A percentile compares a stretch with the other conserved stretches of the same genome.
These are phyloP conservation scores for Neoascia interrupta DNA, from an alignment of 2,888 invertebrate species.

Conservation along the genomic window DNA sequence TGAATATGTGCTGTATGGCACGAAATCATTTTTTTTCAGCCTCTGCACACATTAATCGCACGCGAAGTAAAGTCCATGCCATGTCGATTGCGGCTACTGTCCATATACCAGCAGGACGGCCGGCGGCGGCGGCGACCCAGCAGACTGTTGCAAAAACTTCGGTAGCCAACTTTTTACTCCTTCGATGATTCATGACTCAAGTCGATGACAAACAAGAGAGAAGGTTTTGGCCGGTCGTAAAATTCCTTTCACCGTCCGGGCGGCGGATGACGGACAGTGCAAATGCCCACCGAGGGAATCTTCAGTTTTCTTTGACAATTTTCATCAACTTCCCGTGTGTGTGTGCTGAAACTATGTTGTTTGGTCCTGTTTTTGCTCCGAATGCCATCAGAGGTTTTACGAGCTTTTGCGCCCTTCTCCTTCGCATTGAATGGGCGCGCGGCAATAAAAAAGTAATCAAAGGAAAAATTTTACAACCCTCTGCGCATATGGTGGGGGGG, in stretches of 20 bases:
- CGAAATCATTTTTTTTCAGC: conserved; percentile 46
- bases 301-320: conserved; percentile 38
- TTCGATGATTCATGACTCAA: conserved; percentile 57
- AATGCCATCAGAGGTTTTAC: conserved; percentile 50
- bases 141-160: conserved; percentile 8
- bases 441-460: conserved; percentile 66
- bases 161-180: conserved; percentile 44
- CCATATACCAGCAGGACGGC: background rate
- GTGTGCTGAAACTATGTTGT: conserved; percentile 1
- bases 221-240: background rate
- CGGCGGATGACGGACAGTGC: conserved; percentile 1
- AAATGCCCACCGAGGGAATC: background rate
- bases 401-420: conserved; percentile 50
- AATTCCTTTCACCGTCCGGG: conserved; percentile 8
- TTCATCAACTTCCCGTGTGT: conserved; percentile 22
- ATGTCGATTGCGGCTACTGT: conserved; percentile 50
- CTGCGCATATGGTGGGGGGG: background rate
- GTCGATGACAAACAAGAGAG: conserved; percentile 17
- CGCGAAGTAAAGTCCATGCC: conserved; percentile 58
- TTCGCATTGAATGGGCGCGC: conserved; percentile 21
- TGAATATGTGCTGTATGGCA: conserved; percentile 58
- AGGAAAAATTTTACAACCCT: conserved; percentile 57
- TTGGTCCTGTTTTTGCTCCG: conserved; percentile 17
- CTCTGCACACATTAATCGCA: conserved; percentile 52
- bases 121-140: background rate